Evolutionary conservation across 2,113 vertebrate genomes (phyloP).

Genomic region (Physeter macrocephalus): DNA sequence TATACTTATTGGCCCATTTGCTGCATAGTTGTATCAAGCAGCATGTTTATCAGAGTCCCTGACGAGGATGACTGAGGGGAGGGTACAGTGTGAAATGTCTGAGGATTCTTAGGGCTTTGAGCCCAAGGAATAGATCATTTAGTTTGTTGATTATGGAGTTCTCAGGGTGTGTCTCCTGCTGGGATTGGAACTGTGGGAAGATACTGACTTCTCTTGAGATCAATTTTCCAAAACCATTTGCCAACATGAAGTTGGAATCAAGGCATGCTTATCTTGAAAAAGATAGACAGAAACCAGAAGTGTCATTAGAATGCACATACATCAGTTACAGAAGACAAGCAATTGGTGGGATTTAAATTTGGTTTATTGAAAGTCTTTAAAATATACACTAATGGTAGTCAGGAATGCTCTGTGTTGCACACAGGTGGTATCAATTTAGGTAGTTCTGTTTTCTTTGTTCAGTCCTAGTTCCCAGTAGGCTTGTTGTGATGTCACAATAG

Average conservation of each 20-base stretch:
- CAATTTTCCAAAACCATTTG: conserved; percentile 41
- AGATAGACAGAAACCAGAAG: conserved; percentile 53
- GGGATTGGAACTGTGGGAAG: background rate
- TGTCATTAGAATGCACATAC: background rate
- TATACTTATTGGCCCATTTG: conserved; percentile 53
- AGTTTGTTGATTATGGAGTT: conserved; percentile 29
- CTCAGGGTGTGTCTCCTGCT: background rate
- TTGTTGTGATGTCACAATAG: background rate
- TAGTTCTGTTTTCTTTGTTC: background rate
- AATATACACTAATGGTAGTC: background rate
- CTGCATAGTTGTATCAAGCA: conserved; percentile 20
- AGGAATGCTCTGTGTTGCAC: background rate
- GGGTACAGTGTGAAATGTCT: background rate
- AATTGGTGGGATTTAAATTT: conserved; percentile 44
- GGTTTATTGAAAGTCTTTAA: conserved; percentile 21
- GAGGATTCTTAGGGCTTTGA: conserved; percentile 17
- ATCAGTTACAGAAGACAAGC: conserved; percentile 37
- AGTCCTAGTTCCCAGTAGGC: background rate
- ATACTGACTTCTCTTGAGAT: conserved; percentile 39
- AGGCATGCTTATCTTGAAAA: conserved; percentile 50
- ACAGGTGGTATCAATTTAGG: background rate
- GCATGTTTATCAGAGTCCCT: conserved; percentile 46
- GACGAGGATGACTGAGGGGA: background rate
- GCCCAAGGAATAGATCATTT: background rate
- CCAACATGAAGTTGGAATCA: conserved; percentile 48